Evolutionary conservation across 2,888 invertebrate species (phyloP).

Genomic region (Achlya flavicornis): DNA sequence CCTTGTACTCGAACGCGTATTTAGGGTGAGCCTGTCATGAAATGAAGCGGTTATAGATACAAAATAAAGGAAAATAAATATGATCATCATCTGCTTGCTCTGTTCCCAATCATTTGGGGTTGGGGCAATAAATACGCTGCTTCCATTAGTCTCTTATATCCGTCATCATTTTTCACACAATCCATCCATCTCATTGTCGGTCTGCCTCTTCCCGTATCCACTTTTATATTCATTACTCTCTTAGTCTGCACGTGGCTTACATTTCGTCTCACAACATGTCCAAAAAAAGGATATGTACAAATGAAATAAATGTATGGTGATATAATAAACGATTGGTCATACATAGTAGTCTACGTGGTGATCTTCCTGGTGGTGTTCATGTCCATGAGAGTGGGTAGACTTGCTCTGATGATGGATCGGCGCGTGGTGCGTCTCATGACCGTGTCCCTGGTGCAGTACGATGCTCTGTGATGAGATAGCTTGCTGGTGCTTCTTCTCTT

Average conservation of each 20-base stretch:
- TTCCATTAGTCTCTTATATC: too few species aligned
- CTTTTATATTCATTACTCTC: too few species aligned
- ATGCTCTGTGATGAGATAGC: conserved; percentile 10
- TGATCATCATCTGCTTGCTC: too few species aligned
- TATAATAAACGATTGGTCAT: conserved; percentile 15
- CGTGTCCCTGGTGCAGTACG: conserved; percentile 23
- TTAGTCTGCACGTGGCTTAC: too few species aligned
- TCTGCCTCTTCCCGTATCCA: too few species aligned
- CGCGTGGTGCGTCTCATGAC: conserved; percentile 18
- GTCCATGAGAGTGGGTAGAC: conserved; percentile 32
- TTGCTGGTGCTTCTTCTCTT: conserved; percentile 13
- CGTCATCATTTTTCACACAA: too few species aligned
- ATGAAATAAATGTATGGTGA: not conserved
- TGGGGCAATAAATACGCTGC: too few species aligned
- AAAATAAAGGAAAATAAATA: not conserved
- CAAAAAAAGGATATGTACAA: too few species aligned
- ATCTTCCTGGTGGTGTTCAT: conserved; percentile 23
- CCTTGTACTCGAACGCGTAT: conserved; percentile 40
- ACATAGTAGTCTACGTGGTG: conserved; percentile 38
- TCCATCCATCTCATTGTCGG: too few species aligned
- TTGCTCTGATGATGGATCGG: conserved; percentile 22
- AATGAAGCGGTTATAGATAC: not conserved
- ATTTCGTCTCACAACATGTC: too few species aligned
- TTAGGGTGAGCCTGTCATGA: conserved; percentile 40
- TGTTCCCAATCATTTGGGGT: too few species aligned